Evolutionary conservation across 2,113 vertebrate species (phyloP).

Genomic region (Accipiter virgatus): DNA sequence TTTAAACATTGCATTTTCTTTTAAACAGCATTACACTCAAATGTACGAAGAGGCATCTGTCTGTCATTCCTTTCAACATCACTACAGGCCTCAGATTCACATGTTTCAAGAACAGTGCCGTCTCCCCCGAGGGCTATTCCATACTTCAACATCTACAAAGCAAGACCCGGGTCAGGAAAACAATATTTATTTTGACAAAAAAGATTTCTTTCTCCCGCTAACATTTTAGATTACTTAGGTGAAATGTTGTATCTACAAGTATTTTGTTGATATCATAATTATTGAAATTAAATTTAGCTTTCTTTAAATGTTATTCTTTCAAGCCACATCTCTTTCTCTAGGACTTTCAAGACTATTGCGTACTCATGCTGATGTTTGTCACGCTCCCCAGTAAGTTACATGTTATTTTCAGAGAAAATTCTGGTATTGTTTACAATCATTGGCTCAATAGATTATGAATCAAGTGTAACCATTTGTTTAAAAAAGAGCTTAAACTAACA

Average conservation of each 20-base stretch:
- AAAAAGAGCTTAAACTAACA: neutral
- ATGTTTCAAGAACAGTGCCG: neutral
- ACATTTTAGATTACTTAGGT: neutral
- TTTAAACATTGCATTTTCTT: constrained; percentile 33
- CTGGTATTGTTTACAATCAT: neutral
- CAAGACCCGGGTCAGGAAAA: neutral
- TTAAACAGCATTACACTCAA: neutral
- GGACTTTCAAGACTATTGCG: neutral
- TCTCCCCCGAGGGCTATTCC: neutral
- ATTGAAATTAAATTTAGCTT: neutral
- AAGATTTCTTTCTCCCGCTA: neutral
- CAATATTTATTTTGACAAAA: neutral
- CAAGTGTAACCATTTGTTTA: neutral
- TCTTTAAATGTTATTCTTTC: neutral
- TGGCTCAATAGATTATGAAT: neutral
- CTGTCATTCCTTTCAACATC: constrained; percentile 34
- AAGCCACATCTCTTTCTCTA: neutral
- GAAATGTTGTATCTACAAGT: neutral
- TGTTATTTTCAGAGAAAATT: neutral
- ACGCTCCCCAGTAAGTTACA: neutral
- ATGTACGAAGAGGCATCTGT: neutral
- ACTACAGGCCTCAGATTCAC: neutral
- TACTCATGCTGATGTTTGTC: neutral
- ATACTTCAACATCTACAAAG: neutral
- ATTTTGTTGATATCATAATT: neutral